These are phyloP conservation scores for Podocnemis expansa DNA, from an alignment of 2,113 vertebrate species.

Conservation along the genomic window DNA sequence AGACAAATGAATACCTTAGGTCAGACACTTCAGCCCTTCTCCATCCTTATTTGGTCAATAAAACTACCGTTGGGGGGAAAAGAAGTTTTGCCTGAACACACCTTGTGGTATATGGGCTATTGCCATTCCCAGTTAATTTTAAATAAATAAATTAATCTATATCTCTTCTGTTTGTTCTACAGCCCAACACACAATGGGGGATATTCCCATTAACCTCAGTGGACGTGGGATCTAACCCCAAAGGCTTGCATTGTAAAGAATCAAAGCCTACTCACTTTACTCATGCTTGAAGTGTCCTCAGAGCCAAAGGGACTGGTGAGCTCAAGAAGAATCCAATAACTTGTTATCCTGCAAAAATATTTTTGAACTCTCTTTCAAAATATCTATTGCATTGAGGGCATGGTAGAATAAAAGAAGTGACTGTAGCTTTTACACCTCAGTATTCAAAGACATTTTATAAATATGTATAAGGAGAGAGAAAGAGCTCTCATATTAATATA, in stretches of 20 bases:
- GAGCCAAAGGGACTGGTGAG: neutral
- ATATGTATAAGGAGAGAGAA: neutral
- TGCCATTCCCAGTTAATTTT: neutral
- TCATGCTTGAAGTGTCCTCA: neutral
- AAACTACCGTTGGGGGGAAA: neutral
- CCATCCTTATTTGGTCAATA: neutral
- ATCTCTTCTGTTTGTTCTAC: neutral
- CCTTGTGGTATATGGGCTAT: neutral
- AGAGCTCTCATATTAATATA: neutral
- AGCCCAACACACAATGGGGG: neutral
- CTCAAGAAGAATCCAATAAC: neutral
- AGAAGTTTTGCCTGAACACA: neutral
- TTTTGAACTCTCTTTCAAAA: neutral
- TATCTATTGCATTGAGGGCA: neutral
- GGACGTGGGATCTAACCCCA: neutral
- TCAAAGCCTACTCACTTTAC: conserved; percentile 4
- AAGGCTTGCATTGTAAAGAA: neutral
- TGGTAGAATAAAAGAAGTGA: neutral
- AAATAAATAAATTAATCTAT: conserved; percentile 5
- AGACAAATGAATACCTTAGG: neutral
- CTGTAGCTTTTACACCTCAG: rapidly evolving
- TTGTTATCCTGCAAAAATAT: neutral
- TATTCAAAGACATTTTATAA: neutral
- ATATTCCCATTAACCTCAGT: neutral
- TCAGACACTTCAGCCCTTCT: neutral